Conservation (phyloP, 2,888 invertebrate genomes). For the Dryocosmus kuriphilus region DNA sequence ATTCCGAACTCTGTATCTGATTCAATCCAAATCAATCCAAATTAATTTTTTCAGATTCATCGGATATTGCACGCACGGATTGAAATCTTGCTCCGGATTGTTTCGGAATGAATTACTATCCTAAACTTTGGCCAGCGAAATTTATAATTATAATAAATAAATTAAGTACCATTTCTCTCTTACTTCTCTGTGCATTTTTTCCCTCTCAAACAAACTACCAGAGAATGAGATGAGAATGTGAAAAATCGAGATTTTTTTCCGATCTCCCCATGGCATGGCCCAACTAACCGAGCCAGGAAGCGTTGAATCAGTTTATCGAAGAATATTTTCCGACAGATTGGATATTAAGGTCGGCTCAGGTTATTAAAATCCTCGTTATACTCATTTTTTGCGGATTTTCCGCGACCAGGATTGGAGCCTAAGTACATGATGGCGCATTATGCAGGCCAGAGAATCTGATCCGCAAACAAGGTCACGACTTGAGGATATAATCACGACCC, state of each 20-base stretch:
- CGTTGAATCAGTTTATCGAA: constrained; percentile 33
- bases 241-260: not conserved
- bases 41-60: too few species aligned
- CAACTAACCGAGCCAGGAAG: not conserved
- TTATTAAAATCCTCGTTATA: constrained; percentile 37
- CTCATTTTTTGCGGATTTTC: constrained; percentile 25
- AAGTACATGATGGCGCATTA: constrained; percentile 25
- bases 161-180: too few species aligned
- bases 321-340: constrained; percentile 37
- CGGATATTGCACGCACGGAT: too few species aligned
- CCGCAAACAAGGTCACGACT: constrained; percentile 42
- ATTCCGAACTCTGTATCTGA: too few species aligned
- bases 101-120: too few species aligned
- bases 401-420: constrained; percentile 9
- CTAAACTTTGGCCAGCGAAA: too few species aligned
- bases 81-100: too few species aligned
- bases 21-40: too few species aligned
- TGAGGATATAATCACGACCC: constrained; percentile 30
- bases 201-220: too few species aligned
- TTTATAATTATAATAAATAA: too few species aligned
- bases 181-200: too few species aligned
- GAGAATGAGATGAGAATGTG: too few species aligned
- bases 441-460: constrained; percentile 45
- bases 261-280: not conserved
- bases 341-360: constrained; percentile 31